These are phyloP conservation scores for Drosophila diplacantha DNA, from an alignment of 2,888 invertebrate genomes.

Conservation along the genomic window DNA sequence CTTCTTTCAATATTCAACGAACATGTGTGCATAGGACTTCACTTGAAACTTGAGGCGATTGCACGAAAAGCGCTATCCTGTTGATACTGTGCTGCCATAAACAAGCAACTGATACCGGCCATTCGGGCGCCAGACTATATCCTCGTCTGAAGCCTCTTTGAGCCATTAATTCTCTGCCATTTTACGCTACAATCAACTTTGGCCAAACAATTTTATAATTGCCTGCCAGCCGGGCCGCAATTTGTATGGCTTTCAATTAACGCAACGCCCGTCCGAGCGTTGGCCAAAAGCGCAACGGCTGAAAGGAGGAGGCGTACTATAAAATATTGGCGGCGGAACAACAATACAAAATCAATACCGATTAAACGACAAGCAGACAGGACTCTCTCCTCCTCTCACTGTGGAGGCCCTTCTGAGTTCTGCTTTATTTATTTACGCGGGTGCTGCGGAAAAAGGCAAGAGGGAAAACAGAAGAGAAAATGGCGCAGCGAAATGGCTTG, in stretches of 20 bases:
- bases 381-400: neutral
- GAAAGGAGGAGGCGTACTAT: slow-evolving; percentile 52
- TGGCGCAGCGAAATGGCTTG: slow-evolving; percentile 12
- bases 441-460: neutral
- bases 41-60: slow-evolving; percentile 48
- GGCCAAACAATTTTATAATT: slow-evolving; percentile 61
- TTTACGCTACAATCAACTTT: slow-evolving; percentile 64
- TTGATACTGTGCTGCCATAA: slow-evolving; percentile 70
- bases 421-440: slow-evolving; percentile 39
- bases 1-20: neutral
- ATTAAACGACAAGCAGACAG: slow-evolving; percentile 48
- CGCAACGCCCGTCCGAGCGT: slow-evolving; percentile 34
- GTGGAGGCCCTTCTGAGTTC: slow-evolving; percentile 10
- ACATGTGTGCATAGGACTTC: slow-evolving; percentile 39
- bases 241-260: slow-evolving; percentile 72
- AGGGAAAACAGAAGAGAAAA: neutral
- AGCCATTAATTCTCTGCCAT: slow-evolving; percentile 45
- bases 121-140: slow-evolving; percentile 9
- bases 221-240: slow-evolving; percentile 59
- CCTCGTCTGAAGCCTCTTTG: slow-evolving; percentile 4
- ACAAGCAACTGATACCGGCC: slow-evolving; percentile 66
- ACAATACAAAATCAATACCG: slow-evolving; percentile 64
- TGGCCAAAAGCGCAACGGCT: slow-evolving; percentile 31
- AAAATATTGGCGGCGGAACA: slow-evolving; percentile 59
- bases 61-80: slow-evolving; percentile 65